Conservation (phyloP, 2,113 vertebrate species). For the Quiscalus mexicanus region DNA sequence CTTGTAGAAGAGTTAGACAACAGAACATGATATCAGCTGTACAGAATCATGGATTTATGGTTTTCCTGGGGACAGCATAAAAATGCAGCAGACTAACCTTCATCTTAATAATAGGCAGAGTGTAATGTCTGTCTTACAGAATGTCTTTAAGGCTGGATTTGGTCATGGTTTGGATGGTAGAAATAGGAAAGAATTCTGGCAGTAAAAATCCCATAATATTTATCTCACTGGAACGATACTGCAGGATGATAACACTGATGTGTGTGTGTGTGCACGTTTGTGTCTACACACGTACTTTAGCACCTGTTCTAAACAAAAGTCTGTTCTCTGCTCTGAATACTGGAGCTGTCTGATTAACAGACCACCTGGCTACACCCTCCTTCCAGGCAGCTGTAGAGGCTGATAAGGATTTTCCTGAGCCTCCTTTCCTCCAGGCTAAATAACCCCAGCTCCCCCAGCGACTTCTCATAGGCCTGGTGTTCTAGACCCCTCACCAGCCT, state of each 20-base stretch:
- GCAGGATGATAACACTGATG: background rate
- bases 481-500: background rate
- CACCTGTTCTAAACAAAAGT: background rate
- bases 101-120: background rate
- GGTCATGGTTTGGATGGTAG: background rate
- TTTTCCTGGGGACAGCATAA: background rate
- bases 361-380: background rate
- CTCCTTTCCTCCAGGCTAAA: background rate
- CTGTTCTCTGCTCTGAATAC: background rate
- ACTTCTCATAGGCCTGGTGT: background rate
- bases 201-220: background rate
- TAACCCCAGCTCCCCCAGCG: accelerated
- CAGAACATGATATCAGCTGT: background rate
- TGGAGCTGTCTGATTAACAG: background rate
- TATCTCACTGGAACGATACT: background rate
- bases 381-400: background rate
- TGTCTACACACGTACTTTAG: background rate
- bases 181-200: background rate
- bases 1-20: background rate
- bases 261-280: background rate
- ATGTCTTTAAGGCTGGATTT: background rate
- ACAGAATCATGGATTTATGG: background rate
- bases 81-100: background rate
- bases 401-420: background rate
- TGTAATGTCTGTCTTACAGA: background rate